These are phyloP conservation scores for Notoglanidium macrostoma DNA, from an alignment of 2,797 vertebrate genomes.

Conservation along the genomic window DNA sequence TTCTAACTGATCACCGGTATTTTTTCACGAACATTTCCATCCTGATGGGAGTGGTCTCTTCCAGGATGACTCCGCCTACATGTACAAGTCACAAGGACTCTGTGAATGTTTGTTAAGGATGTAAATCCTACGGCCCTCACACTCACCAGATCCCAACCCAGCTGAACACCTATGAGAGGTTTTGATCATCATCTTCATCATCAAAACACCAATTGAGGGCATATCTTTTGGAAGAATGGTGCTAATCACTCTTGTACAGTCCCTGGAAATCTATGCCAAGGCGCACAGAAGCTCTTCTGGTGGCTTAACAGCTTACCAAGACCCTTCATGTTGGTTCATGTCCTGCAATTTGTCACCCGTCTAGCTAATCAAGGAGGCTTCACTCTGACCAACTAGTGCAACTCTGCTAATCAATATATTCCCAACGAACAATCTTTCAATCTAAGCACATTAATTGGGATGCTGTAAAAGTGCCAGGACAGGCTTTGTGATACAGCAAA, in stretches of 20 bases:
- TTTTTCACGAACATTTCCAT: neutral
- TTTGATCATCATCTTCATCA: neutral
- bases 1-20: neutral
- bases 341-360: neutral
- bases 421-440: neutral
- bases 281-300: neutral
- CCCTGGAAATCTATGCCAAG: neutral
- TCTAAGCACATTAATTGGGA: neutral
- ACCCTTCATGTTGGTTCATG: neutral
- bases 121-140: neutral
- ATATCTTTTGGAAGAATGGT: neutral
- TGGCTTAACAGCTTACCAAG: neutral
- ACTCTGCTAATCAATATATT: constrained; percentile 18
- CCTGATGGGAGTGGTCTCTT: neutral
- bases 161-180: neutral
- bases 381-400: neutral
- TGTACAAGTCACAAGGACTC: neutral
- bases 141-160: neutral
- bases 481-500: constrained; percentile 3
- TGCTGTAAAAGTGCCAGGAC: neutral
- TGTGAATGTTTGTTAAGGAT: neutral
- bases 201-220: neutral
- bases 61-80: neutral
- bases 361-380: neutral
- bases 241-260: neutral